A percentile compares a stretch with the other conserved stretches of the same genome.
These are phyloP conservation scores for Procambarus virginalis DNA, from an alignment of 1,140 invertebrate genomes.

Conservation along the genomic window DNA sequence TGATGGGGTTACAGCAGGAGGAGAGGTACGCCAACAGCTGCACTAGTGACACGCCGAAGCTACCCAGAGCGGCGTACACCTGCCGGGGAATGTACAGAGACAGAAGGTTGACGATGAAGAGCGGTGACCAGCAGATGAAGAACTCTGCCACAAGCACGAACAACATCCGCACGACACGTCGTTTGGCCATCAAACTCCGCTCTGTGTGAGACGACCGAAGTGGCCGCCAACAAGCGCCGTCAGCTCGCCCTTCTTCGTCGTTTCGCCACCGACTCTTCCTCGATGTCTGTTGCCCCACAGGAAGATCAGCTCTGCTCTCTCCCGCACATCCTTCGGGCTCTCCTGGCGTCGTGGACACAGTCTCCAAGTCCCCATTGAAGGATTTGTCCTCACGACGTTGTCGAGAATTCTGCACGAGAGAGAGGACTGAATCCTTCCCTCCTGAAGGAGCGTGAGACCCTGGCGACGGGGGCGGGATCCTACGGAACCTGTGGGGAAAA, in stretches of 20 bases:
- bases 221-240: not conserved
- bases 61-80: slow-evolving; percentile 82
- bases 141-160: slow-evolving; percentile 93
- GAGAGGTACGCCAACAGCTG: slow-evolving; percentile 90
- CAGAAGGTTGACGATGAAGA: slow-evolving; percentile 89
- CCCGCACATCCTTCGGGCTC: not conserved
- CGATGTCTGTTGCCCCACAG: not conserved
- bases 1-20: slow-evolving; percentile 93
- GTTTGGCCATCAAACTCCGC: slow-evolving; percentile 85
- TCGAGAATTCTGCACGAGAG: not conserved
- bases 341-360: not conserved
- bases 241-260: not conserved
- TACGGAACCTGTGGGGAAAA: not conserved
- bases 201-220: slow-evolving; percentile 84
- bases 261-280: not conserved
- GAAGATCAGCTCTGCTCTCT: not conserved
- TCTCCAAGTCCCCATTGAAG: not conserved
- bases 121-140: slow-evolving; percentile 94
- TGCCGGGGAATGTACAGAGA: slow-evolving; percentile 83
- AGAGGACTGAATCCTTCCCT: not conserved
- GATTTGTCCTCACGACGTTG: not conserved
- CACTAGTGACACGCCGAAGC: slow-evolving; percentile 85
- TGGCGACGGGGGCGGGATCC: not conserved
- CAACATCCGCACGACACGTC: slow-evolving; percentile 91
- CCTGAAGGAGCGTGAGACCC: not conserved